These are phyloP conservation scores for Caenorhabditis sp. DNA, from an alignment of 2,888 invertebrate genomes.

Conservation along the genomic window DNA sequence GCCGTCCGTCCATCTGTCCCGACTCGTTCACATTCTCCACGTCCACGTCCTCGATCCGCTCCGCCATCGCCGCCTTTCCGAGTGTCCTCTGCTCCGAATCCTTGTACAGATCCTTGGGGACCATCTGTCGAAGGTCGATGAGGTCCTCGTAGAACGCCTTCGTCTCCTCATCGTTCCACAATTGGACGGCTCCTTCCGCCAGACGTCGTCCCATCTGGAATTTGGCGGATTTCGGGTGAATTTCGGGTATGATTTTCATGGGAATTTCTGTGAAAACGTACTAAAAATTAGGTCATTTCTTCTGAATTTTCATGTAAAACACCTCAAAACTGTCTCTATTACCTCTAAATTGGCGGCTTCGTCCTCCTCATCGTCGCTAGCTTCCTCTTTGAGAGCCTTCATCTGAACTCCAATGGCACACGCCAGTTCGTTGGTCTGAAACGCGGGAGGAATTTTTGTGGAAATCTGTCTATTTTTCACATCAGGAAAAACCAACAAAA, in stretches of 20 bases:
- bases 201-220: constrained; percentile 66
- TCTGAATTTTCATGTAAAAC: neutral
- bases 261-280: too few species aligned
- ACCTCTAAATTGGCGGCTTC: constrained; percentile 69
- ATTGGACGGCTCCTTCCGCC: constrained; percentile 65
- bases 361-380: constrained; percentile 76
- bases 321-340: neutral
- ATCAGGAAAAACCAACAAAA: neutral
- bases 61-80: constrained; percentile 44
- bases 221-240: too few species aligned
- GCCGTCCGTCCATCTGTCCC: constrained; percentile 35
- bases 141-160: constrained; percentile 70
- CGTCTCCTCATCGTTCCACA: constrained; percentile 75
- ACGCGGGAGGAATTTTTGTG: neutral
- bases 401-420: constrained; percentile 63
- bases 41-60: constrained; percentile 58
- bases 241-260: too few species aligned
- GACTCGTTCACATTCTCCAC: constrained; percentile 58
- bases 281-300: neutral
- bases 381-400: constrained; percentile 72
- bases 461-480: neutral
- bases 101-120: constrained; percentile 65
- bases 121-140: constrained; percentile 61
- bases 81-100: constrained; percentile 60
- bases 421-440: constrained; percentile 51